Evolutionary conservation across 2,797 vertebrate species (phyloP).

Genomic region (Hafferia zeledoni): DNA sequence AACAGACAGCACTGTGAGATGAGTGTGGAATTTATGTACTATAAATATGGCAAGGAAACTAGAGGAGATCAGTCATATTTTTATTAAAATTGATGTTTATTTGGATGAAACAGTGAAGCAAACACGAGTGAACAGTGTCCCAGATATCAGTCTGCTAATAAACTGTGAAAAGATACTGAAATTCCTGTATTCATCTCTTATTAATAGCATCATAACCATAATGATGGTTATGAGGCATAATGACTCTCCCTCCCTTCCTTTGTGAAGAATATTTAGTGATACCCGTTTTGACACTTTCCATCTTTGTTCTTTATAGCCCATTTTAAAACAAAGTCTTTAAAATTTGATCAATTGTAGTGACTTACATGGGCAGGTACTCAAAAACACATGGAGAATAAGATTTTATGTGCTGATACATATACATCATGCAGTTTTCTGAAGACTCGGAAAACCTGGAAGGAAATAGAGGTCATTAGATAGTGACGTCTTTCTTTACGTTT

Average conservation of each 20-base stretch:
- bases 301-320: conserved; percentile 18
- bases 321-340: neutral
- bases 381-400: neutral
- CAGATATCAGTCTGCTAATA: neutral
- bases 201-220: neutral
- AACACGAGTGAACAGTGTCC: neutral
- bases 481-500: neutral
- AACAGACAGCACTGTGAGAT: neutral
- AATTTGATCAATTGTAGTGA: neutral
- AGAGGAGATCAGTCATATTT: neutral
- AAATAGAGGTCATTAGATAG: neutral
- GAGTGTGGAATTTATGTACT: neutral
- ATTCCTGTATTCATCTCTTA: neutral
- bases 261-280: conserved; percentile 9
- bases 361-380: neutral
- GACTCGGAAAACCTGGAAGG: neutral
- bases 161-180: neutral
- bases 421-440: neutral
- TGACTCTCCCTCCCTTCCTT: neutral
- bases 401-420: neutral
- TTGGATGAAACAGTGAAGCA: neutral
- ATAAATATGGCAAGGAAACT: neutral
- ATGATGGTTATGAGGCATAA: too few relatives aligned
- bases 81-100: neutral
- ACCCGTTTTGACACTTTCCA: neutral